phyloP scores from a whole-genome alignment of 30 jellyfish, hydroid and myxozoan species.

The Cassiopea xamachana region DNA sequence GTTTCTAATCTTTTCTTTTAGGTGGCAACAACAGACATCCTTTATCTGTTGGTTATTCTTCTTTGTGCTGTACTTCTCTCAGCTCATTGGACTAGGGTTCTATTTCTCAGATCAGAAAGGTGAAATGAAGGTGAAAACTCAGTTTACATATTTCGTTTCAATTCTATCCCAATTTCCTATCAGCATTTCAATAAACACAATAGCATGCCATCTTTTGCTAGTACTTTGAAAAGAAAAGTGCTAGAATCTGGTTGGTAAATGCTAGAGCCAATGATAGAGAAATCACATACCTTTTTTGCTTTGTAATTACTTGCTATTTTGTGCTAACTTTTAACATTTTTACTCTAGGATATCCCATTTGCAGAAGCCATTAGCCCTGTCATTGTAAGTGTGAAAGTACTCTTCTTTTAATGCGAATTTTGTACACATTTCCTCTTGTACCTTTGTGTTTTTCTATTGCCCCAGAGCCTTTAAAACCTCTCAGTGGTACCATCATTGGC shows the following conservation, averaged over 20 bases:
- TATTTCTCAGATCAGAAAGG: conserved; percentile 79
- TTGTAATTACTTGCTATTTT: no score
- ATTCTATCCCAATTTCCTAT: neutral
- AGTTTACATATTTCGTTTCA: neutral
- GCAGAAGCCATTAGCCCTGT: conserved; percentile 96
- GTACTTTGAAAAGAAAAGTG: no score
- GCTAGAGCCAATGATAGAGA: no score
- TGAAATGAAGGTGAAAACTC: conserved; percentile 73
- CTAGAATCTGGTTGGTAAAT: no score
- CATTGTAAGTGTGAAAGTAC: conserved; percentile 53
- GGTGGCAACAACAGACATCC: conserved; percentile 98
- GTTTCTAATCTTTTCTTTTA: conserved; percentile 6
- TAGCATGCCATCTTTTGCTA: no score
- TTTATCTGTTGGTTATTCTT: conserved; percentile 81
- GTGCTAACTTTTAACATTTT: no score
- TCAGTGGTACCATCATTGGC: no score
- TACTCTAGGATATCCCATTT: conserved; percentile 82
- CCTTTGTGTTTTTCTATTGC: neutral
- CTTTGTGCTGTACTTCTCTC: conserved; percentile 76
- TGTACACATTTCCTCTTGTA: neutral
- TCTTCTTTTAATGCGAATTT: neutral
- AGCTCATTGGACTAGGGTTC: conserved; percentile 71
- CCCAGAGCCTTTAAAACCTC: no score
- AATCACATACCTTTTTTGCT: no score
- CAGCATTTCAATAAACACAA: neutral